Conservation (phyloP, 2,113 vertebrate genomes). For the Hemichromis elongatus region DNA sequence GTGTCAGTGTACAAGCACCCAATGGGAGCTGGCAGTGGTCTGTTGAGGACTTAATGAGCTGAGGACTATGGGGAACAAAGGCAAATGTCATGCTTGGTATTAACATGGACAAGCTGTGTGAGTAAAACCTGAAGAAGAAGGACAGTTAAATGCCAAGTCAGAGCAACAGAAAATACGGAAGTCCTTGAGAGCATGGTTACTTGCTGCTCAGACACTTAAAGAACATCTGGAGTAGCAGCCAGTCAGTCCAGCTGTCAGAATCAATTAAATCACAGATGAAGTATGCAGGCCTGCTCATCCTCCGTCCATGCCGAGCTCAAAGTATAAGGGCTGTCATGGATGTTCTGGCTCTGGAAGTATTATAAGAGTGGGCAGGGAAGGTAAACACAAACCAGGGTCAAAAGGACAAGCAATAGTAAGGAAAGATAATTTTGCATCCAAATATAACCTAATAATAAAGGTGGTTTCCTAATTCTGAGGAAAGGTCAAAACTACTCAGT, state of each 20-base stretch:
- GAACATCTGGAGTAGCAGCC: slow-evolving; percentile 49
- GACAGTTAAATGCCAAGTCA: not conserved
- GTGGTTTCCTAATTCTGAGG: not conserved
- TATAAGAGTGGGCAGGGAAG: not conserved
- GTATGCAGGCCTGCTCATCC: not conserved
- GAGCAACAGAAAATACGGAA: slow-evolving; percentile 4
- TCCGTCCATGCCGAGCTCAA: slow-evolving; percentile 21
- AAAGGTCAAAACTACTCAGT: not conserved
- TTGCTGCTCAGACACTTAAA: slow-evolving; percentile 6
- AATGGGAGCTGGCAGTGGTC: not conserved
- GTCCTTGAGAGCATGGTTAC: slow-evolving; percentile 38
- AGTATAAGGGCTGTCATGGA: not conserved
- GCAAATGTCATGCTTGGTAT: not conserved
- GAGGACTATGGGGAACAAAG: not conserved
- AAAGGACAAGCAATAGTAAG: not conserved
- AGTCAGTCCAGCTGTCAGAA: slow-evolving; percentile 48
- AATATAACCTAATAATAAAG: not conserved
- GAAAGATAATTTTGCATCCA: not conserved
- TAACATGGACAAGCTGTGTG: not conserved
- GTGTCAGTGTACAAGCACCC: not conserved
- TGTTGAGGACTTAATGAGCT: not conserved
- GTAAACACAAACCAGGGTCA: not conserved
- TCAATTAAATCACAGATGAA: slow-evolving; percentile 39
- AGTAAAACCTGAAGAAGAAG: not conserved
- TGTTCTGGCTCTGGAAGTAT: not conserved